Conservation (phyloP, 1,140 invertebrate species). For the Conopomorpha cramerella region DNA sequence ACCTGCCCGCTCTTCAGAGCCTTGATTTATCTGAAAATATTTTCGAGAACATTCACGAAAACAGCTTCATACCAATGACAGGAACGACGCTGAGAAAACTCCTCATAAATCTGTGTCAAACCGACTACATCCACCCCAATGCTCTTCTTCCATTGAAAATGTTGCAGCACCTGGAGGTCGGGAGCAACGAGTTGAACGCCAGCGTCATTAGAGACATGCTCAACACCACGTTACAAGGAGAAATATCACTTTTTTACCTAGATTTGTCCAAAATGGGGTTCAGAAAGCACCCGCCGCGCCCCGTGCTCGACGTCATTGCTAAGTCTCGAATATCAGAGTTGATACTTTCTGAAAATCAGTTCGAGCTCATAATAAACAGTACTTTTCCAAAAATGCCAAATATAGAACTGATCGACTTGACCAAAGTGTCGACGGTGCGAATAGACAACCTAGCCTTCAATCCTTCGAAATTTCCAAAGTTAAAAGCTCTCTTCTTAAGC, state of each 20-base stretch:
- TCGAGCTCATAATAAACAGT: slow-evolving; percentile 49
- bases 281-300: slow-evolving; percentile 38
- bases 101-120: slow-evolving; percentile 50
- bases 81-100: slow-evolving; percentile 32
- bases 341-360: slow-evolving; percentile 58
- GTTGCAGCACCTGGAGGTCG: slow-evolving; percentile 45
- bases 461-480: slow-evolving; percentile 41
- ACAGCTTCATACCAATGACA: slow-evolving; percentile 32
- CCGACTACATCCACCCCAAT: slow-evolving; percentile 53
- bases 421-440: slow-evolving; percentile 34
- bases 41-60: slow-evolving; percentile 29
- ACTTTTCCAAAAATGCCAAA: slow-evolving; percentile 59
- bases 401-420: slow-evolving; percentile 51
- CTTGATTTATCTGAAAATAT: slow-evolving; percentile 45
- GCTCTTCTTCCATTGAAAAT: slow-evolving; percentile 45
- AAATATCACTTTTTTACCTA: slow-evolving; percentile 43
- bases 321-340: slow-evolving; percentile 51
- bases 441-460: slow-evolving; percentile 32
- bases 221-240: slow-evolving; percentile 18
- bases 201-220: slow-evolving; percentile 42
- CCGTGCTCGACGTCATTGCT: slow-evolving; percentile 49
- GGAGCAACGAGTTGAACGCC: slow-evolving; percentile 55
- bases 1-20: slow-evolving; percentile 27
- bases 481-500: slow-evolving; percentile 48
- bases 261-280: slow-evolving; percentile 59